Evolutionary conservation across 2,113 vertebrate species (phyloP).

Genomic region (Opisthocomus hoazin): DNA sequence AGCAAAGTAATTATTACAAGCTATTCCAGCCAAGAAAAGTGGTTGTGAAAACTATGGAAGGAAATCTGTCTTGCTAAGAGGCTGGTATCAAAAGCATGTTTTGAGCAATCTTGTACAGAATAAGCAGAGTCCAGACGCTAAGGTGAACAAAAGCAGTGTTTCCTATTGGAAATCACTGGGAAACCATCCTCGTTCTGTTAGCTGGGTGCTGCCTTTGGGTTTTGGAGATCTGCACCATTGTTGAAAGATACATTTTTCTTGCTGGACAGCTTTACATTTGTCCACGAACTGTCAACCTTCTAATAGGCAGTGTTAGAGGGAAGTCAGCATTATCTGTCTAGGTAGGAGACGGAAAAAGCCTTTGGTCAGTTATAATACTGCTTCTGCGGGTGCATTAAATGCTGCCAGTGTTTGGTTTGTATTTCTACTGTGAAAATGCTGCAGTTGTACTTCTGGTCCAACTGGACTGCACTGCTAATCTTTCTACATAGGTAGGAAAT

Average conservation of each 20-base stretch:
- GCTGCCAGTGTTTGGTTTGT: accelerated
- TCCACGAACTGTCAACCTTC: not conserved
- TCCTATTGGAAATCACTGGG: not conserved
- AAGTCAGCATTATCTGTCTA: not conserved
- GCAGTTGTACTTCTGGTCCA: not conserved
- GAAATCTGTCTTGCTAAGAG: not conserved
- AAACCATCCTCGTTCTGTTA: not conserved
- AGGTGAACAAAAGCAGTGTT: not conserved
- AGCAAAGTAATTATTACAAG: not conserved
- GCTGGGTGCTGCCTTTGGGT: not conserved
- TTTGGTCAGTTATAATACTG: not conserved
- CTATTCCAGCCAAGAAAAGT: not conserved
- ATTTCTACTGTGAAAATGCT: not conserved
- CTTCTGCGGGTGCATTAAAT: not conserved
- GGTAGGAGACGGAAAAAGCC: not conserved
- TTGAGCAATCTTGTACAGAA: not conserved
- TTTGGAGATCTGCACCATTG: accelerated
- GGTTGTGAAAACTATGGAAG: not conserved
- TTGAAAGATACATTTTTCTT: not conserved
- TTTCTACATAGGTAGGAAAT: not conserved
- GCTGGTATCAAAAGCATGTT: not conserved
- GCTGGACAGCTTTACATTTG: not conserved
- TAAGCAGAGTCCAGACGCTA: not conserved
- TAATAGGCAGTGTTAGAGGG: not conserved
- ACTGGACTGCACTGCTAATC: not conserved